A percentile compares a stretch with the other conserved stretches of the same genome.
Conservation (phyloP, 2,113 vertebrate species). For the Vimba vimba region DNA sequence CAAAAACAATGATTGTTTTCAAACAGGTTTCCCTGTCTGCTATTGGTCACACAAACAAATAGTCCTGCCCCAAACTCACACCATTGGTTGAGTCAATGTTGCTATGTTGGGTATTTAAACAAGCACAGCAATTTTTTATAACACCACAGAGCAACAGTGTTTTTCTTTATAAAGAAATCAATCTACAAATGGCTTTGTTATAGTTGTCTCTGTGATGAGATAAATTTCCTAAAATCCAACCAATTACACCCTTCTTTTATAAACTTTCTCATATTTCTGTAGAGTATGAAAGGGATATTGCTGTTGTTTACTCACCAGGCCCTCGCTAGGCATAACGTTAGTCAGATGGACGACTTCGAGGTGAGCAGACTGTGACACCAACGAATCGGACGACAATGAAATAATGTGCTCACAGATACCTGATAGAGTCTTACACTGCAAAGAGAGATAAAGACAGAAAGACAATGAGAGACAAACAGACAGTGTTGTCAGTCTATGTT, state of each 20-base stretch:
- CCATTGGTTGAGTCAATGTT: background rate
- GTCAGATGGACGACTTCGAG: constrained; percentile 78
- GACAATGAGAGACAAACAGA: constrained; percentile 15
- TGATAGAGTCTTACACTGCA: constrained; percentile 84
- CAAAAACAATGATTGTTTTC: background rate
- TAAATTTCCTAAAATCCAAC: background rate
- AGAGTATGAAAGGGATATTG: background rate
- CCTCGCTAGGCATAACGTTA: constrained; percentile 80
- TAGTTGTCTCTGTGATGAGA: constrained; percentile 19
- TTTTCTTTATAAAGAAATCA: too few relatives aligned
- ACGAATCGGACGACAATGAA: constrained; percentile 81
- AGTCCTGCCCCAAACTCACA: background rate
- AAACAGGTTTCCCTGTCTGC: background rate
- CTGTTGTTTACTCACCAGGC: constrained; percentile 76
- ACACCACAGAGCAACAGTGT: too few relatives aligned
- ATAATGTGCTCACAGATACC: constrained; percentile 88
- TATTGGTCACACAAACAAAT: background rate
- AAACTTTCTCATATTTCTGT: background rate
- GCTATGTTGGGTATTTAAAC: too few relatives aligned
- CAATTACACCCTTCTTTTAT: too few relatives aligned
- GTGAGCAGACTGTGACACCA: constrained; percentile 80
- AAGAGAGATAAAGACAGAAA: constrained; percentile 16
- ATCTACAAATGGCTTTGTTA: background rate
- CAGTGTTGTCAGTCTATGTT: background rate
- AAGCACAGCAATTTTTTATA: too few relatives aligned